Evolutionary conservation across 2,797 vertebrate species (phyloP).

Genomic region (Spinus pinus): DNA sequence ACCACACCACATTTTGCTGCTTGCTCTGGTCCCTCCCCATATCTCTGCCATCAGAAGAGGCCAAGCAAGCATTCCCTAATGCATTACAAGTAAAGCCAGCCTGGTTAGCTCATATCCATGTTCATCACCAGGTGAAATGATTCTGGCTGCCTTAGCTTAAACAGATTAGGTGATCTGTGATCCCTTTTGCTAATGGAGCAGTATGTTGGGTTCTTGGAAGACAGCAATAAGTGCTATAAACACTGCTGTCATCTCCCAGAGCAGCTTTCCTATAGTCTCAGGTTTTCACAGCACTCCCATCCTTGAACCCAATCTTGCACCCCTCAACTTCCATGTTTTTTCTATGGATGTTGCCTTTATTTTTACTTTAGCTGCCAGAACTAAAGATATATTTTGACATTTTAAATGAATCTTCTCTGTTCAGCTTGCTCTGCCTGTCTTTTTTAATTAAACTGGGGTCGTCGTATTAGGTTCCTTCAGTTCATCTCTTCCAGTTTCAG

Average conservation of each 20-base stretch:
- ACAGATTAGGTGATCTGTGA: slow-evolving; percentile 9
- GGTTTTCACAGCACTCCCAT: neutral
- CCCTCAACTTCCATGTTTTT: neutral
- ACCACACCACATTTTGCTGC: neutral
- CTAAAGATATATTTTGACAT: slow-evolving; percentile 15
- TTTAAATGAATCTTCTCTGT: slow-evolving; percentile 3
- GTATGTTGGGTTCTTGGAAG: neutral
- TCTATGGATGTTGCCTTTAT: neutral
- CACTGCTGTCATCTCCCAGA: neutral
- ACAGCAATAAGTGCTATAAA: neutral
- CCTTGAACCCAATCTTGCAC: neutral
- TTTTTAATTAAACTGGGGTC: slow-evolving; percentile 36
- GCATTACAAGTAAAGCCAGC: slow-evolving; percentile 13
- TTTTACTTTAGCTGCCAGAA: neutral
- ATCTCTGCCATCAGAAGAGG: neutral
- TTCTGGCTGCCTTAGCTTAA: slow-evolving; percentile 1
- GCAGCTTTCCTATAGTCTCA: neutral
- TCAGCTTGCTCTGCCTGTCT: slow-evolving; percentile 1
- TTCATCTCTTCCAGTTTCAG: slow-evolving; percentile 6
- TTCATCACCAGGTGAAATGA: slow-evolving; percentile 37
- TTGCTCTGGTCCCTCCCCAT: neutral
- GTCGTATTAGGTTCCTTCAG: neutral
- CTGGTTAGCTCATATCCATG: slow-evolving; percentile 37
- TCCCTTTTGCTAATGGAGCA: neutral
- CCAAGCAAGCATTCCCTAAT: neutral